Conservation (phyloP, 1,140 invertebrate genomes). For the Panulirus ornatus region DNA sequence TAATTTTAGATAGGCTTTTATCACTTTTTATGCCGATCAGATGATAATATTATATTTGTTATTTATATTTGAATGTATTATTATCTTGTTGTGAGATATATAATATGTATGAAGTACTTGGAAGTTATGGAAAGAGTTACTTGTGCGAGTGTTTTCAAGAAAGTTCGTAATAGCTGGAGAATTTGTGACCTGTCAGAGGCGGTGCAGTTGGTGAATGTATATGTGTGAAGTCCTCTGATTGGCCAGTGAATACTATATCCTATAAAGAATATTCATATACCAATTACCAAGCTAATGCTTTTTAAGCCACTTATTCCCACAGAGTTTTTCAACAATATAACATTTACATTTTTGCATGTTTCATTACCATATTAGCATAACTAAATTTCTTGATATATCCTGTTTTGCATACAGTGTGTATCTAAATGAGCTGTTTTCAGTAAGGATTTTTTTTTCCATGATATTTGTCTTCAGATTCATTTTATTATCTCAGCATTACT, state of each 20-base stretch:
- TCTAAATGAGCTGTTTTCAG: background rate
- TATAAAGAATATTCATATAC: background rate
- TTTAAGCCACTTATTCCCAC: background rate
- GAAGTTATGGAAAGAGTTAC: background rate
- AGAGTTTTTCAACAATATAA: no score
- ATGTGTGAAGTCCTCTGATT: background rate
- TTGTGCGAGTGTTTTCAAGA: background rate
- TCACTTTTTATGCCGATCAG: background rate
- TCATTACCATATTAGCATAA: background rate
- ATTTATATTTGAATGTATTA: constrained; percentile 12
- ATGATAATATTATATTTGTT: constrained; percentile 17
- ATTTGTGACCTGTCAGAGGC: background rate
- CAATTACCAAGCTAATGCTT: background rate
- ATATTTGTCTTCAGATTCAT: background rate
- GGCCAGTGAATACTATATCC: constrained; percentile 4
- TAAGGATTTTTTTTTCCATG: background rate
- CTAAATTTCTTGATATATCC: background rate
- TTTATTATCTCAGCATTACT: constrained; percentile 5
- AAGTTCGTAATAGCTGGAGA: background rate
- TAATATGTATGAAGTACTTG: background rate
- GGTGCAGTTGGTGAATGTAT: background rate
- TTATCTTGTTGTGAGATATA: background rate
- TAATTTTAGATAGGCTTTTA: constrained; percentile 6
- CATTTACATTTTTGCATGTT: background rate
- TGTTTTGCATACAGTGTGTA: constrained; percentile 12